Evolutionary conservation across 2,888 invertebrate genomes (phyloP).

Genomic region (Thecocarcelia acutangulata): DNA sequence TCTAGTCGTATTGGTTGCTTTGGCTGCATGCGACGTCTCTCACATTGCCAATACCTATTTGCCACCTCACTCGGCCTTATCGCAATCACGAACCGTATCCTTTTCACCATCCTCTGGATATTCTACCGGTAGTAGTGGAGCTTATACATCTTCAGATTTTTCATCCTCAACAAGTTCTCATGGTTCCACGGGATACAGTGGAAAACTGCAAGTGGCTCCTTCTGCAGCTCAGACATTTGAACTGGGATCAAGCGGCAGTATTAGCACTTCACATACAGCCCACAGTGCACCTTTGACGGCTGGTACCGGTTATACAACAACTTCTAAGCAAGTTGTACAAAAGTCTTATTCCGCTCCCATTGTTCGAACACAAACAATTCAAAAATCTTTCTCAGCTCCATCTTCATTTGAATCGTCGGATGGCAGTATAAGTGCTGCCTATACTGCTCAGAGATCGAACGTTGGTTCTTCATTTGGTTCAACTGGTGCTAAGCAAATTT

Average conservation of each 20-base stretch:
- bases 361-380: not conserved
- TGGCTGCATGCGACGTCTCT: constrained; percentile 74
- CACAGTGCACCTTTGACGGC: constrained; percentile 19
- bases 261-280: constrained; percentile 1
- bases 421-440: not conserved
- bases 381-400: not conserved
- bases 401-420: constrained; percentile 23
- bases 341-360: not conserved
- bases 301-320: constrained; percentile 47
- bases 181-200: constrained; percentile 44
- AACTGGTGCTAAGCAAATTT: constrained; percentile 41
- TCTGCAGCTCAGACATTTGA: constrained; percentile 29
- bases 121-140: constrained; percentile 52
- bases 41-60: constrained; percentile 74
- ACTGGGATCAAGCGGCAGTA: not conserved
- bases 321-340: constrained; percentile 27
- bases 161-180: not conserved
- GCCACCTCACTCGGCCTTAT: constrained; percentile 72
- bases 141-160: constrained; percentile 10
- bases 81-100: constrained; percentile 68
- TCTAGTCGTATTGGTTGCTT: constrained; percentile 70
- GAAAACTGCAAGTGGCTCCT: constrained; percentile 46
- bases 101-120: constrained; percentile 70
- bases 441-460: constrained; percentile 12
- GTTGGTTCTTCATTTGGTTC: constrained; percentile 24